These are phyloP conservation scores for Clostera curtula DNA, from an alignment of 2,888 invertebrate species.

Conservation along the genomic window DNA sequence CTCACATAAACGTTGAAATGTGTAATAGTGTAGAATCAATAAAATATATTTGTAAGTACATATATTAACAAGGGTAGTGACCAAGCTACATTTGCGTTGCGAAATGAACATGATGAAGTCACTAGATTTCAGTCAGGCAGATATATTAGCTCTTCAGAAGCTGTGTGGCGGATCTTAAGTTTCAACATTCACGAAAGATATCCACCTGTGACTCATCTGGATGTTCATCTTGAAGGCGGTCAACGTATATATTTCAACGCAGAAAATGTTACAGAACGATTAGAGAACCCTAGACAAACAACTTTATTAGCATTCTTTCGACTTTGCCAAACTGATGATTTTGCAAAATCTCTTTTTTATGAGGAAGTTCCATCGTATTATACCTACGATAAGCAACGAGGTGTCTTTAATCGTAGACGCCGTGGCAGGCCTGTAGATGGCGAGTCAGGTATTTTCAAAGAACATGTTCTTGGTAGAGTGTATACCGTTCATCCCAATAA, in stretches of 20 bases:
- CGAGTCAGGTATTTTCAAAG: conserved; percentile 9
- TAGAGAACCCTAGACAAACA: conserved; percentile 15
- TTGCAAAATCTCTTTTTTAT: conserved; percentile 1
- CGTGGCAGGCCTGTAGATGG: conserved; percentile 13
- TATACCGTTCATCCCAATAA: conserved; percentile 14
- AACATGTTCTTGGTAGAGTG: conserved; percentile 14
- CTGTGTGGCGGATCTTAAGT: conserved; percentile 5
- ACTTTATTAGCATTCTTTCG: conserved; percentile 13
- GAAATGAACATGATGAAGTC: too few species aligned
- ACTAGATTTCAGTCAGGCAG: too few species aligned
- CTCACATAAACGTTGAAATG: too few species aligned
- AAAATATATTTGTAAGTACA: too few species aligned
- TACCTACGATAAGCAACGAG: conserved; percentile 4
- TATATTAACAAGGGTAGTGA: too few species aligned
- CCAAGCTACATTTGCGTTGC: too few species aligned
- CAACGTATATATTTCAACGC: conserved; percentile 15
- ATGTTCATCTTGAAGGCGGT: conserved; percentile 12
- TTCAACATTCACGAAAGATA: conserved; percentile 2
- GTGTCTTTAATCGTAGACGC: conserved; percentile 6
- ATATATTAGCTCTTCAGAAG: too few species aligned
- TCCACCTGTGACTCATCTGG: conserved; percentile 5
- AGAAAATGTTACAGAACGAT: conserved; percentile 6
- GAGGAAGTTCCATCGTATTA: conserved; percentile 3
- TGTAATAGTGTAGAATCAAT: too few species aligned
- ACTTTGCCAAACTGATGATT: conserved; percentile 1